These are phyloP conservation scores for Poeciliopsis turrubarensis DNA, from an alignment of 2,113 vertebrate species.

Conservation along the genomic window DNA sequence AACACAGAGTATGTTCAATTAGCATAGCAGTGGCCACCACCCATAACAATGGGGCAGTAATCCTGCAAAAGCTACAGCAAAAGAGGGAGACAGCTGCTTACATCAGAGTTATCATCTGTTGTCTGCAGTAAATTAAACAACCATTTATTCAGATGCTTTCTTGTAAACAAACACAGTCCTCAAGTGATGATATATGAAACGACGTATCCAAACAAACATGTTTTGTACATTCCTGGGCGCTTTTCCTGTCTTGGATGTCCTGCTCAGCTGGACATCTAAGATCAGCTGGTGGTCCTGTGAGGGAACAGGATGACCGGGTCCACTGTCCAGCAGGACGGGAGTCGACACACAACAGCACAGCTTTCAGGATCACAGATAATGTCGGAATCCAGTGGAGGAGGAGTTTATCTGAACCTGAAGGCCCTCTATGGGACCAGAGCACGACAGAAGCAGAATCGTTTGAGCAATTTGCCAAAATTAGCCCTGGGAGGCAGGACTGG, in stretches of 20 bases:
- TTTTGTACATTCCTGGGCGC: slow-evolving; percentile 52
- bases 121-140: slow-evolving; percentile 67
- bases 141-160: slow-evolving; percentile 16
- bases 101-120: slow-evolving; percentile 74
- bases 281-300: slow-evolving; percentile 6
- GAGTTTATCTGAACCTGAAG: slow-evolving; percentile 76
- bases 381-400: slow-evolving; percentile 72
- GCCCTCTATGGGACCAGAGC: slow-evolving; percentile 69
- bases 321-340: slow-evolving; percentile 18
- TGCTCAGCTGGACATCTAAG: slow-evolving; percentile 9
- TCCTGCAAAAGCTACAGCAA: slow-evolving; percentile 76
- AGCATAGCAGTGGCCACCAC: slow-evolving; percentile 72
- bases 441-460: slow-evolving; percentile 48
- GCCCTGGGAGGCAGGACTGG: slow-evolving; percentile 47
- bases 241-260: slow-evolving; percentile 43
- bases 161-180: slow-evolving; percentile 11
- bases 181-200: slow-evolving; percentile 46
- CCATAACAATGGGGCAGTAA: slow-evolving; percentile 76
- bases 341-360: slow-evolving; percentile 45
- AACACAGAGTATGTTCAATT: slow-evolving; percentile 76
- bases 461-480: slow-evolving; percentile 78
- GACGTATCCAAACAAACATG: slow-evolving; percentile 46
- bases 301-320: slow-evolving; percentile 36
- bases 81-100: slow-evolving; percentile 79
- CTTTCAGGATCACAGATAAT: slow-evolving; percentile 70